A percentile compares a stretch with the other conserved stretches of the same genome.
Conservation (phyloP, 2,888 invertebrate genomes). For the Platycnemis pennipes region DNA sequence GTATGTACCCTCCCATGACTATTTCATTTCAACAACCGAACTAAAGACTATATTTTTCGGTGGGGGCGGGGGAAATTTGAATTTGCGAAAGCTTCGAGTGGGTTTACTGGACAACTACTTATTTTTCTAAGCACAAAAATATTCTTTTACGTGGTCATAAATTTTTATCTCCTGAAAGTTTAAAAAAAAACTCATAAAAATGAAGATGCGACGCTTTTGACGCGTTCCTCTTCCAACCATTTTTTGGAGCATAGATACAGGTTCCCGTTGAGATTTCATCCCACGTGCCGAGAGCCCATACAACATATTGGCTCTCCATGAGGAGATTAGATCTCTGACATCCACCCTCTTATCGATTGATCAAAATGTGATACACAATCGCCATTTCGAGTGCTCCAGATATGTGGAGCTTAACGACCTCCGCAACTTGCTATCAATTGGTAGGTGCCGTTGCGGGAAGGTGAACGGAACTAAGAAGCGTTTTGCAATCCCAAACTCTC, state of each 20-base stretch:
- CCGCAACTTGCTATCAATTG: neutral
- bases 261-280: neutral
- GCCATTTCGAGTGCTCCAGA: neutral
- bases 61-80: too few species aligned
- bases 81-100: too few species aligned
- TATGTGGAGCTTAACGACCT: neutral
- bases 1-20: too few species aligned
- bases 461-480: neutral
- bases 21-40: too few species aligned
- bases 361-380: conserved; percentile 22
- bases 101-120: too few species aligned
- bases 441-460: neutral
- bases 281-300: neutral
- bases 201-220: too few species aligned
- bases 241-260: neutral
- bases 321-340: neutral
- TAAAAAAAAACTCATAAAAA: too few species aligned
- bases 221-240: too few species aligned
- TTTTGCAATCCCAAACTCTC: neutral
- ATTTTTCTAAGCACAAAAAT: too few species aligned
- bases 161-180: too few species aligned
- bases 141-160: too few species aligned
- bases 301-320: neutral
- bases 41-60: too few species aligned
- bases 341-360: neutral